Conservation (phyloP, 2,888 invertebrate genomes). For the Parelbella ahira region DNA sequence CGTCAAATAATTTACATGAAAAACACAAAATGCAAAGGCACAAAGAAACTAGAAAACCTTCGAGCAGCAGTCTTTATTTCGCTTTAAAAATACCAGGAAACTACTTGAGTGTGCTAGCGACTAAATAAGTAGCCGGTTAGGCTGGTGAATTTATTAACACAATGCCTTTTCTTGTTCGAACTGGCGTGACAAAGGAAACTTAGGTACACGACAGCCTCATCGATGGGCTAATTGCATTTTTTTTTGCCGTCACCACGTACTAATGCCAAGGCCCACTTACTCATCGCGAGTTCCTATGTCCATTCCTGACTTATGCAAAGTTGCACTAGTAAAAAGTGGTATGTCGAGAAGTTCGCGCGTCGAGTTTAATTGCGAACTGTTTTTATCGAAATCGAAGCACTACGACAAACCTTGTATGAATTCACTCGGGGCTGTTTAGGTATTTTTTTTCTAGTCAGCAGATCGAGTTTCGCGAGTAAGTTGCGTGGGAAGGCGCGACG, state of each 20-base stretch:
- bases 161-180: constrained; percentile 59
- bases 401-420: constrained; percentile 59
- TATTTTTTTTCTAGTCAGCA: constrained; percentile 44
- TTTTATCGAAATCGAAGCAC: constrained; percentile 49
- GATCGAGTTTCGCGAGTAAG: constrained; percentile 69
- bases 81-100: constrained; percentile 44
- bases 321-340: constrained; percentile 62
- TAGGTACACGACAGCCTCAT: constrained; percentile 54
- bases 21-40: constrained; percentile 15
- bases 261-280: constrained; percentile 76
- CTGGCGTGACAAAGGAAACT: constrained; percentile 74
- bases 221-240: constrained; percentile 72
- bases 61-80: constrained; percentile 9
- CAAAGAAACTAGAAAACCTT: constrained; percentile 20
- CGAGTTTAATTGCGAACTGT: constrained; percentile 47
- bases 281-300: constrained; percentile 70
- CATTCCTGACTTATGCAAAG: constrained; percentile 70
- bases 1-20: constrained; percentile 8
- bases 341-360: constrained; percentile 50
- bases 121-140: constrained; percentile 48
- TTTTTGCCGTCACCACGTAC: constrained; percentile 68
- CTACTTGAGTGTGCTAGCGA: constrained; percentile 31
- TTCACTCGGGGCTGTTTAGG: constrained; percentile 40
- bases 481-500: constrained; percentile 65
- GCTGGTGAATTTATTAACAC: constrained; percentile 69